Evolutionary conservation across 2,888 invertebrate genomes (phyloP).

Genomic region (Drosophila kuntzei): DNA sequence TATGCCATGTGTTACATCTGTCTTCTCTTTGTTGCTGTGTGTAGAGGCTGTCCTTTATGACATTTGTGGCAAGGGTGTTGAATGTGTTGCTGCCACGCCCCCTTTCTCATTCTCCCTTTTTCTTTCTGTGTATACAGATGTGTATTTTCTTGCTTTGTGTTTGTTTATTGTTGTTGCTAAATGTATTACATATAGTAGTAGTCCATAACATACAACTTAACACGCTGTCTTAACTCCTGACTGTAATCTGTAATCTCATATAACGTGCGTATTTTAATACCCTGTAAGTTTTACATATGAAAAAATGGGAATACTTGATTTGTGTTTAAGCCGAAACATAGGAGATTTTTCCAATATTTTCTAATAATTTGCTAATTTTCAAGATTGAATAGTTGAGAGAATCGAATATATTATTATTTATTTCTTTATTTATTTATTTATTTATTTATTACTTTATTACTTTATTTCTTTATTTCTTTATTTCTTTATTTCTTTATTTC

Average conservation of each 20-base stretch:
- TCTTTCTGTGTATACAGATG: slow-evolving; percentile 1
- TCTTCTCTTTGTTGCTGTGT: slow-evolving; percentile 5
- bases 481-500: no score
- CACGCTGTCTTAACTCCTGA: slow-evolving; percentile 59
- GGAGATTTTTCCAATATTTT: no score
- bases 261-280: slow-evolving; percentile 25
- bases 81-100: slow-evolving; percentile 14
- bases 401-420: no score
- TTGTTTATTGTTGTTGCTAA: slow-evolving; percentile 46
- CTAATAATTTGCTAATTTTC: no score
- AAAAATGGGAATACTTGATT: not conserved
- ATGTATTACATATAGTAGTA: slow-evolving; percentile 47
- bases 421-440: no score
- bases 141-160: slow-evolving; percentile 11
- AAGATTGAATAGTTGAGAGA: no score
- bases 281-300: slow-evolving; percentile 2
- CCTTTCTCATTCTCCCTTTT: not conserved
- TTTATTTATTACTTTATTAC: no score
- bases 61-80: slow-evolving; percentile 10
- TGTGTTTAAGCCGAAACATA: no score
- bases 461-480: no score
- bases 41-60: slow-evolving; percentile 20
- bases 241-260: slow-evolving; percentile 35
- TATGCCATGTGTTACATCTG: slow-evolving; percentile 15
- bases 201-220: slow-evolving; percentile 55